Conservation (phyloP, 2,888 invertebrate genomes). For the Smittia sp. region DNA sequence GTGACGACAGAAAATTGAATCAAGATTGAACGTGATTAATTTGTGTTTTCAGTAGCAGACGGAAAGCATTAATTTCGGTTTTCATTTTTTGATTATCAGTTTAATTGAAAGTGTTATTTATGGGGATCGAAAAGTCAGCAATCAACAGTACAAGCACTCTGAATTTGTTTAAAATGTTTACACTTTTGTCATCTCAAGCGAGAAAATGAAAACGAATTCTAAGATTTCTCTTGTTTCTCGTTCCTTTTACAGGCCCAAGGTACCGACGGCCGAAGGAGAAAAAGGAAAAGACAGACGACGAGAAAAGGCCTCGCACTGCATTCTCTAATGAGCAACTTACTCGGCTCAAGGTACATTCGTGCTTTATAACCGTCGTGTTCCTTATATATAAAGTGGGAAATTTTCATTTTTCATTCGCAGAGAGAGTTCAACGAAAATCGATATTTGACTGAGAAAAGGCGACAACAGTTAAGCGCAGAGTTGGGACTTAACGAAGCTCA, state of each 20-base stretch:
- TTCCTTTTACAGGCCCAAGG: constrained; percentile 51
- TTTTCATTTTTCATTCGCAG: constrained; percentile 49
- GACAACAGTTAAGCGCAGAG: constrained; percentile 87
- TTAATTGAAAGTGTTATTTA: constrained; percentile 36
- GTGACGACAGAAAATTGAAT: constrained; percentile 30
- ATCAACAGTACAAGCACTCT: background rate
- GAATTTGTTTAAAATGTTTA: background rate
- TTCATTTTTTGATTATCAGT: background rate
- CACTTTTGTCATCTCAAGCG: background rate
- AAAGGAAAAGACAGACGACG: constrained; percentile 58
- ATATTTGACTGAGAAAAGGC: constrained; percentile 86
- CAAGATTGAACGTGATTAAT: constrained; percentile 25
- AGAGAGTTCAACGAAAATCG: constrained; percentile 91
- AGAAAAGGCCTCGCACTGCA: constrained; percentile 93
- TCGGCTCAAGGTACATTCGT: constrained; percentile 68
- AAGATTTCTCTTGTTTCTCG: constrained; percentile 23
- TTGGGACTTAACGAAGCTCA: constrained; percentile 93
- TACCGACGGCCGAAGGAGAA: constrained; percentile 54
- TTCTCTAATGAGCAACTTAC: constrained; percentile 92
- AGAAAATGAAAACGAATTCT: background rate
- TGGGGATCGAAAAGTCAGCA: constrained; percentile 6
- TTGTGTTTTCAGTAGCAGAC: constrained; percentile 41
- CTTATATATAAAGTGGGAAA: background rate
- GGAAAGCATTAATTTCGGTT: constrained; percentile 29
- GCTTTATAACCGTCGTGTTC: constrained; percentile 23